Evolutionary conservation across 1,140 invertebrate genomes (phyloP), one percentile per base, ranked within the genome.

Genomic region (Drosophila asahinai): DNA sequence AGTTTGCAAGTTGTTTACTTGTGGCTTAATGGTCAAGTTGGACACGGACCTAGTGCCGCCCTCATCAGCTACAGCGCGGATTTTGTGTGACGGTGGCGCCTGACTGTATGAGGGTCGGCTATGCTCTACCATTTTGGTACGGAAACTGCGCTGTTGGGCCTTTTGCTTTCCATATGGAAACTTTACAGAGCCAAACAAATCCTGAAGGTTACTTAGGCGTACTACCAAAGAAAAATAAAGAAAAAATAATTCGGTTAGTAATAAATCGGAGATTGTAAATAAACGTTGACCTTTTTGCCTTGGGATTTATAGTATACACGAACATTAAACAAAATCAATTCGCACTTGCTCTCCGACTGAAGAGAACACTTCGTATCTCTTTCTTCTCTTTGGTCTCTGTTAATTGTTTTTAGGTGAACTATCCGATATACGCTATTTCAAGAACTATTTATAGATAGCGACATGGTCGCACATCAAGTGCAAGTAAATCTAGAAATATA

Each of bases 1-100:
- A 2, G 57, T 45, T 42, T 77, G 57, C 12, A 67, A 67, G n/a
- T 36, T 74, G 15, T 60, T 64, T 1, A 68, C 81, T 30, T 84
- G 73, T 9, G 64, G 43, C 57, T 84, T 80, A 14, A 43, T 45
- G 5, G 73, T 47, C 17, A 40, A 40, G 7, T 66, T 72, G 19
- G 19, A 25, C 19, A 42, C 33, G 51, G 9, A 22, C 25, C 27
- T 65, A 19, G 19, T 22, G 2, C 61, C 54, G 57, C 62, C 75
- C 14, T 89, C 73, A 40, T 51, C 78, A 60, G 71, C 45, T 17
- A 87, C 65, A n/a, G 80, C 78, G 2, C 66, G 86, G 0, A 70
- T 83, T 61, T 91, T 92, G 8, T 64, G 49, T 9, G 90, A 79
- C 5, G 90, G 72, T n/a, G 73, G 73, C 14, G 82, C 76, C 15